Conservation (phyloP, 2,888 invertebrate genomes). For the Lepetodrilus schrolli region DNA sequence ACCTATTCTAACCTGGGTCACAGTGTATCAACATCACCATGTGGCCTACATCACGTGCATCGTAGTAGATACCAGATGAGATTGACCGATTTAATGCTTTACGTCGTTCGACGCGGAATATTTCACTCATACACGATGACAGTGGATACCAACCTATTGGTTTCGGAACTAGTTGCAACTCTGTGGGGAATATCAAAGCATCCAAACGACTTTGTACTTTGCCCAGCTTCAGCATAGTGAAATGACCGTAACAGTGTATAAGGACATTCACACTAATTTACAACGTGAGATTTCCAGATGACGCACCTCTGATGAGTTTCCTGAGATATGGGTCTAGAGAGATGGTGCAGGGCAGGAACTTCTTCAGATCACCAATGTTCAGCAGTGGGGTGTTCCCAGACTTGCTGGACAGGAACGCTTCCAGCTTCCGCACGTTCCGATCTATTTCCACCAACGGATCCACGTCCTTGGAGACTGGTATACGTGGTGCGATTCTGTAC, state of each 20-base stretch:
- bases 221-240: neutral
- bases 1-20: no score
- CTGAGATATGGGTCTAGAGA: slow-evolving; percentile 98
- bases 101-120: no score
- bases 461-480: slow-evolving; percentile 89
- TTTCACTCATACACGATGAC: no score
- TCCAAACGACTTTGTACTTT: no score
- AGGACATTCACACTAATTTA: neutral
- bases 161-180: no score
- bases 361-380: slow-evolving; percentile 82
- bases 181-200: no score
- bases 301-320: slow-evolving; percentile 93
- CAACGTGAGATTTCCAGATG: no score
- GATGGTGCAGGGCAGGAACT: slow-evolving; percentile 97
- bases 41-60: no score
- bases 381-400: slow-evolving; percentile 68
- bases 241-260: neutral
- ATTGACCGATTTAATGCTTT: no score
- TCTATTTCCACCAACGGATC: slow-evolving; percentile 93
- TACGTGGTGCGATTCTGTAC: slow-evolving; percentile 70
- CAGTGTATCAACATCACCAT: no score
- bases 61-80: no score
- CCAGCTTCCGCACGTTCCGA: slow-evolving; percentile 94
- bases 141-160: no score
- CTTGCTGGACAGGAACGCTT: slow-evolving; percentile 92